Base-by-base conservation (phyloP, 2,888 invertebrate species). In the Xestia sexstrigata region DNA sequence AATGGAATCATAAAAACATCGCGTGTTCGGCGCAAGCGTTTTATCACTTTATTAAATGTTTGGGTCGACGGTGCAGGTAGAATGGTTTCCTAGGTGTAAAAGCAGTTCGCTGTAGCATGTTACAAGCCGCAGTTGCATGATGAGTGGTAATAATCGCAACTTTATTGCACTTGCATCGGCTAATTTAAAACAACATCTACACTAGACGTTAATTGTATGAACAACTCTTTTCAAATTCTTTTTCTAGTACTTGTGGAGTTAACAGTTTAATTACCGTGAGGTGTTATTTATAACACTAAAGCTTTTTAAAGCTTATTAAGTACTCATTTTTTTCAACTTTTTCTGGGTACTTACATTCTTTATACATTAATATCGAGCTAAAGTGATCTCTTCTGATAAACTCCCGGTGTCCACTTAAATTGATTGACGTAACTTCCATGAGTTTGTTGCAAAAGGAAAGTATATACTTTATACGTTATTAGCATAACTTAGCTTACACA, bases 11-110 rank as follows among this genome's bases (percentile, higher is more conserved):
- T 93, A 93, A 94, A 94, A 92, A 91, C 91, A 93, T 95, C 93
- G 95, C 94, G 94, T 95, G 94, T 91, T 91, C 86, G 87, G 88
- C 85, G 89, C 90, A 91, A 93, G 89, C 92, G 89, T 93, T 95
- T 95, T 93, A 95, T 95, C 93, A 94, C 94, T 94, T 94, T 95
- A 95, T 94, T 95, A 94, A 95, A 94, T 92, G 93, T 92, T 93
- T 83, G 83, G 91, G 91, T 92, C 88, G 91, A 91, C 93, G 91
- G 89, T 90, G 88, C 87, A 90, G 89, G 86, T 83, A 83, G 72
- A 87, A 86, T 86, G 84, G 85, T 88, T 88, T 82, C 84, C 79
- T 83, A 86, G 84, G 88, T 89, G 89, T 89, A 88, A 90, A 89
- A 91, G 89, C 89, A 90, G 89, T 89, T 90, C 81, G 85, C 89